phyloP scores from a whole-genome alignment of 2,888 invertebrate species.

The Lasioglossum malachurum region DNA sequence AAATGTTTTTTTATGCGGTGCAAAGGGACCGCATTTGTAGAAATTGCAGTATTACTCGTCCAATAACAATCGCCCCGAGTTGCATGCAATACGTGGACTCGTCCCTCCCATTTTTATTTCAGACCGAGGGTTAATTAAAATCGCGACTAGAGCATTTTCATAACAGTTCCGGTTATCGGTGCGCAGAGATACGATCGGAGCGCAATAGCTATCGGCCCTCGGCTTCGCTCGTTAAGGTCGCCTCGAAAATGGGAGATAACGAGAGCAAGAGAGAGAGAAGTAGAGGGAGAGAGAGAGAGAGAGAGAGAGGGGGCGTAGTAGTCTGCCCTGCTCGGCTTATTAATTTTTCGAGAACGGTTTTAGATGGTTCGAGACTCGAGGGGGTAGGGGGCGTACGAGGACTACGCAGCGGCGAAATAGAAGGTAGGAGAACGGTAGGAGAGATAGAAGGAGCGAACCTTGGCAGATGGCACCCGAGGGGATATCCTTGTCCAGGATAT shows the following conservation, averaged over 20 bases:
- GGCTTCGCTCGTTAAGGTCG: slow-evolving; percentile 10
- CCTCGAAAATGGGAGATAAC: neutral
- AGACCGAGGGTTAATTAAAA: neutral
- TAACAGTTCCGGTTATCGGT: neutral
- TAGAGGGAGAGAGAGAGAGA: neutral
- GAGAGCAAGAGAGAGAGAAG: neutral
- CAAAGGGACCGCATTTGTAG: no score
- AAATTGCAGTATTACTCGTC: no score
- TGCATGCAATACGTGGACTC: neutral
- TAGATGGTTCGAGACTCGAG: slow-evolving; percentile 1
- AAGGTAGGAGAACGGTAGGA: slow-evolving; percentile 51
- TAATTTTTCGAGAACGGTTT: slow-evolving; percentile 70
- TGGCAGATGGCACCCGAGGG: slow-evolving; percentile 84
- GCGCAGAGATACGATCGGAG: neutral
- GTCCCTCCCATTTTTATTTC: neutral
- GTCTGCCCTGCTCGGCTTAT: slow-evolving; percentile 62
- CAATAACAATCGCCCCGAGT: no score
- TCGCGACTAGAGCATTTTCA: neutral
- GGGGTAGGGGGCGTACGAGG: slow-evolving; percentile 18
- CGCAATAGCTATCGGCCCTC: neutral
- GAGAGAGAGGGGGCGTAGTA: neutral
- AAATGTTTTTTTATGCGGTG: no score
- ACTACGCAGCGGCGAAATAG: slow-evolving; percentile 37
- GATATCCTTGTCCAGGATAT: slow-evolving; percentile 82
- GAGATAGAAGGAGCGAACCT: slow-evolving; percentile 76